phyloP scores from a whole-genome alignment of 2,797 vertebrate genomes.

The Pseudopleuronectes americanus region DNA sequence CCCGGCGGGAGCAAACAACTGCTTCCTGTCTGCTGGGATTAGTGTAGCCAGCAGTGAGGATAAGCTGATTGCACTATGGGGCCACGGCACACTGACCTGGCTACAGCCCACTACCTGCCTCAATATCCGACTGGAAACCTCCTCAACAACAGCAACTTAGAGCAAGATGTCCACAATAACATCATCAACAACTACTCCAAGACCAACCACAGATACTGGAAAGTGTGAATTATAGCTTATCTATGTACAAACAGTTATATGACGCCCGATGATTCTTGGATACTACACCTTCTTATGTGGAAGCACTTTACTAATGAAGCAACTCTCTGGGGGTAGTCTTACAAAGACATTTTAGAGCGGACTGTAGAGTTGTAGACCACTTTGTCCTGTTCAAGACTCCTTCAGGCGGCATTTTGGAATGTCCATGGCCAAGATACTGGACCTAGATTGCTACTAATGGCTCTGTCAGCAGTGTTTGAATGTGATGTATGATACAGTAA shows the following conservation, averaged over 20 bases:
- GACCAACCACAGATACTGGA: not conserved
- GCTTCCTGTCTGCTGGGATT: slow-evolving; percentile 85
- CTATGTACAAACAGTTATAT: not conserved
- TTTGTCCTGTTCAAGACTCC: too few species aligned
- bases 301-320: not conserved
- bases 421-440: too few species aligned
- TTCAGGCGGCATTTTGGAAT: too few species aligned
- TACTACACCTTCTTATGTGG: not conserved
- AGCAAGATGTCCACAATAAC: not conserved
- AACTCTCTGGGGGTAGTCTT: too few species aligned
- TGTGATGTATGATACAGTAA: too few species aligned
- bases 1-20: slow-evolving; percentile 79
- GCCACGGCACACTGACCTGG: slow-evolving; percentile 53
- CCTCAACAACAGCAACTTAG: slow-evolving; percentile 18
- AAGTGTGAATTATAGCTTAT: not conserved
- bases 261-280: not conserved
- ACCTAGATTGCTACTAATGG: too few species aligned
- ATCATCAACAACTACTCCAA: not conserved
- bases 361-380: too few species aligned
- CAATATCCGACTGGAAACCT: slow-evolving; percentile 8
- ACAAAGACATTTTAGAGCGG: too few species aligned
- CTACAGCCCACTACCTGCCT: slow-evolving; percentile 28
- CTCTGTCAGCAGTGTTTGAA: too few species aligned
- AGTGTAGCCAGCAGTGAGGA: slow-evolving; percentile 67
- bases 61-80: slow-evolving; percentile 72